Base-by-base conservation (phyloP, 2,888 invertebrate genomes). In the Resseliella maxima region DNA sequence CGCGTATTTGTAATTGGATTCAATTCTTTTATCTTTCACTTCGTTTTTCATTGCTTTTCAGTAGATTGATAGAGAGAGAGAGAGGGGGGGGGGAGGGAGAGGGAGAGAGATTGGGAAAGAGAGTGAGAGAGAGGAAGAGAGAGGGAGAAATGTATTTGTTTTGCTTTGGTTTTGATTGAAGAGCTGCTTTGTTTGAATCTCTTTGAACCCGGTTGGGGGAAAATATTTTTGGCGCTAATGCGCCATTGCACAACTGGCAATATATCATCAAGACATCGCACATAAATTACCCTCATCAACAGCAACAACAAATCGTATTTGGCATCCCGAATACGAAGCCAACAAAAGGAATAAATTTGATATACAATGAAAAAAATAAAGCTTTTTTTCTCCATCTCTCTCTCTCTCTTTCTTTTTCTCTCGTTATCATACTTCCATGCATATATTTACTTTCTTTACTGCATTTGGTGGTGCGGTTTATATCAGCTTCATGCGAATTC, bases 261-360 rank as follows among this genome's bases (percentile, higher is more conserved):
- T 83, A 83, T 83, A 83, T 83, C 83, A 83, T 83, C 83, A 83
- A 83, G 83, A 83, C 83, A 83, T 83, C 83, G 38, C 83, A 83
- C 38, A 83, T 83, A 83, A 83, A 83, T 83, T 83, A 83, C 83
- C 83, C 83, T 83, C 38, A 36, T 83, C 83, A 83, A 38, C 36
- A 83, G 72, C 31, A 72, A 72, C 72, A 83, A 83, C 83, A 83
- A 83, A 83, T 38, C 24, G 83, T 21, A 83, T 83, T n/a, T 72
- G 83, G 38, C 38, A 83, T 36, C 81, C 54, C n/a, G 38, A 21
- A 10, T 15, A 3, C 6, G 54, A 64, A 64, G 38, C 83, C 83
- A 38, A 83, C 36, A 72, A 31, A 72, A 31, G 31, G 38, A 83
- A 83, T 83, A 12, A 38, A 38, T 38, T 24, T 12, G 38, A 27